Percentiles rank a stretch among this genome's conserved stretches.
These are phyloP conservation scores for Drosophila sulfurigaster DNA, from an alignment of 1,140 invertebrate genomes.

Conservation along the genomic window DNA sequence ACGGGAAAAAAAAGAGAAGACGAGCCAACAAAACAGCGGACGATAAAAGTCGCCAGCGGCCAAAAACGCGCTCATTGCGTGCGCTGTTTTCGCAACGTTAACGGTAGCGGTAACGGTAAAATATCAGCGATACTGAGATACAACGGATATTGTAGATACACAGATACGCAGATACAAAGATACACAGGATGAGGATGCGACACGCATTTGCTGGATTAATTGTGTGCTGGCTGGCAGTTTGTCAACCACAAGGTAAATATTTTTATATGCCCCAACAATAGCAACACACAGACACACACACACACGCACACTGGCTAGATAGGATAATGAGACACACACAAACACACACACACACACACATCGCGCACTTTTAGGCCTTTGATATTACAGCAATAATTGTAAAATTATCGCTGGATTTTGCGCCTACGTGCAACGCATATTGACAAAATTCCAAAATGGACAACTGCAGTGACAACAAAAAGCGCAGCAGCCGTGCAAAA, in stretches of 20 bases:
- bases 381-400: constrained; percentile 82
- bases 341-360: constrained; percentile 18
- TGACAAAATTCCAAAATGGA: constrained; percentile 28
- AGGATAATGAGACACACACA: constrained; percentile 57
- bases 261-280: constrained; percentile 51
- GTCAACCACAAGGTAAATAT: constrained; percentile 84
- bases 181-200: constrained; percentile 66
- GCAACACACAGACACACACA: constrained; percentile 8
- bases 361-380: constrained; percentile 52
- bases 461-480: constrained; percentile 30
- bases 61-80: constrained; percentile 80
- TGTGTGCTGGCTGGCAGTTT: constrained; percentile 80
- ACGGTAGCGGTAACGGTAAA: constrained; percentile 42
- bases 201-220: constrained; percentile 83
- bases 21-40: constrained; percentile 41
- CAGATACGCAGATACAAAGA: constrained; percentile 4
- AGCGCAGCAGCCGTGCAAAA: constrained; percentile 15
- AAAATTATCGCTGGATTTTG: constrained; percentile 80
- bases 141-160: constrained; percentile 21
- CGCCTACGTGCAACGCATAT: constrained; percentile 68
- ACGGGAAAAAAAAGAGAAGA: constrained; percentile 27
- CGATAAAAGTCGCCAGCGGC: constrained; percentile 79
- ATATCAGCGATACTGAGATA: constrained; percentile 37
- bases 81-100: constrained; percentile 67
- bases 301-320: constrained; percentile 31